These are phyloP conservation scores for Emys orbicularis DNA, from an alignment of 2,797 vertebrate genomes.

Conservation along the genomic window DNA sequence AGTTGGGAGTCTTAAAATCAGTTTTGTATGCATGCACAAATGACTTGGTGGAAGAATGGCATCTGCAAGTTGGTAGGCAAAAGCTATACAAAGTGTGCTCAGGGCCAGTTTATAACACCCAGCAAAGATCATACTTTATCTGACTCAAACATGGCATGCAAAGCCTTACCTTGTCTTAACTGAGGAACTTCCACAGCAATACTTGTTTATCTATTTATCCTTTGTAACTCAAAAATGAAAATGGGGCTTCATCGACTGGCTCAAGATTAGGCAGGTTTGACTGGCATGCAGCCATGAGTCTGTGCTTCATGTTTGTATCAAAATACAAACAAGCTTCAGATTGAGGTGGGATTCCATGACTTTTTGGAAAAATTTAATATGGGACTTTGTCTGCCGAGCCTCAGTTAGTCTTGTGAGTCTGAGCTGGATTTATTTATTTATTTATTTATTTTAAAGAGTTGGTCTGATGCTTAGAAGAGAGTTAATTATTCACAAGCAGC, in stretches of 20 bases:
- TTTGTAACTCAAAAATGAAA: not conserved
- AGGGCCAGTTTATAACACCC: slow-evolving; percentile 19
- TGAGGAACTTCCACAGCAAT: not conserved
- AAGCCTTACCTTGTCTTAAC: slow-evolving; percentile 18
- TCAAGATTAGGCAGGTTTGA: not conserved
- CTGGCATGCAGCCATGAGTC: not conserved
- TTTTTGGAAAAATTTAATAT: not conserved
- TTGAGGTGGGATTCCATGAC: not conserved
- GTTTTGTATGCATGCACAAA: not conserved
- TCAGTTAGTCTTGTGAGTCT: not conserved
- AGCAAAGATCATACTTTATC: slow-evolving; percentile 49
- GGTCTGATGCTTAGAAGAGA: not conserved
- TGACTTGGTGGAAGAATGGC: slow-evolving; percentile 44
- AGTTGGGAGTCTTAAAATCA: not conserved
- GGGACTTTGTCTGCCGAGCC: not conserved
- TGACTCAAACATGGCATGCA: not conserved
- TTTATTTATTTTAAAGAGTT: not conserved
- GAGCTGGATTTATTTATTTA: not conserved
- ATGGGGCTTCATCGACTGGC: not conserved
- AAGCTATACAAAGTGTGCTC: slow-evolving; percentile 37
- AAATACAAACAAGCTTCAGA: accelerated
- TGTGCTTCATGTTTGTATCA: not conserved
- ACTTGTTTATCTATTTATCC: not conserved
- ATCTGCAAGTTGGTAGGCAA: slow-evolving; percentile 30
- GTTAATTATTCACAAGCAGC: not conserved